Percentiles rank a stretch among this genome's conserved stretches.
Conservation (phyloP, 2,888 invertebrate species). For the Tenthredo notha region DNA sequence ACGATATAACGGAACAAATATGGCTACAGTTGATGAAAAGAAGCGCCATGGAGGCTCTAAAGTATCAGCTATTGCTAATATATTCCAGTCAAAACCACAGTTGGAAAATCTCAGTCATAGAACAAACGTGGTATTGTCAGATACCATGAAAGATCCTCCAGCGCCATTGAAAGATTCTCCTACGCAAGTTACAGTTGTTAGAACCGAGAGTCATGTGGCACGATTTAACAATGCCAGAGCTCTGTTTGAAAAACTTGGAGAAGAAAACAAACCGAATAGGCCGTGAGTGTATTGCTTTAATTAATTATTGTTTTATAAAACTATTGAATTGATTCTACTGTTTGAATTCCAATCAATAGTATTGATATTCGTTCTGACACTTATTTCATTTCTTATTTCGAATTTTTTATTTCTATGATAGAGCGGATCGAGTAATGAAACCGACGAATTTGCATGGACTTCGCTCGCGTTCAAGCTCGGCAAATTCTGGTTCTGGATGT, state of each 20-base stretch:
- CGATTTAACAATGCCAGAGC: slow-evolving; percentile 95
- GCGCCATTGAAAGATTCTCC: slow-evolving; percentile 74
- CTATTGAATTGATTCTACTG: slow-evolving; percentile 14
- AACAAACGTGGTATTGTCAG: slow-evolving; percentile 71
- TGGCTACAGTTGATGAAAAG: slow-evolving; percentile 86
- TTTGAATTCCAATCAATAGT: slow-evolving; percentile 16
- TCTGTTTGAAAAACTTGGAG: slow-evolving; percentile 93
- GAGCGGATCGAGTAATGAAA: slow-evolving; percentile 68
- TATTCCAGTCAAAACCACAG: slow-evolving; percentile 85
- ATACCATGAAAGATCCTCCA: slow-evolving; percentile 78
- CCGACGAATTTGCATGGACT: slow-evolving; percentile 80
- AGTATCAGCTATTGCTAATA: slow-evolving; percentile 95
- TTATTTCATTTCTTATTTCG: not conserved
- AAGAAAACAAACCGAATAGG: slow-evolving; percentile 83
- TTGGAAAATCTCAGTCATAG: slow-evolving; percentile 73
- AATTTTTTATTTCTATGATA: slow-evolving; percentile 1
- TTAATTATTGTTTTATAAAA: not conserved
- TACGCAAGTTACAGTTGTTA: slow-evolving; percentile 86
- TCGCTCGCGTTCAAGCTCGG: slow-evolving; percentile 84
- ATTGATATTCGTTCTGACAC: slow-evolving; percentile 40
- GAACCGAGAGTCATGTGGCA: slow-evolving; percentile 94
- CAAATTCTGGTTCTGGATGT: slow-evolving; percentile 83
- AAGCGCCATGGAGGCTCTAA: slow-evolving; percentile 87
- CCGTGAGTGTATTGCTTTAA: slow-evolving; percentile 67
- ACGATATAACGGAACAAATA: slow-evolving; percentile 58